Percentiles rank a stretch among this genome's conserved stretches.
Evolutionary conservation across 2,888 invertebrate genomes (phyloP).

Genomic region (Amblyjoppa fuscipennis): DNA sequence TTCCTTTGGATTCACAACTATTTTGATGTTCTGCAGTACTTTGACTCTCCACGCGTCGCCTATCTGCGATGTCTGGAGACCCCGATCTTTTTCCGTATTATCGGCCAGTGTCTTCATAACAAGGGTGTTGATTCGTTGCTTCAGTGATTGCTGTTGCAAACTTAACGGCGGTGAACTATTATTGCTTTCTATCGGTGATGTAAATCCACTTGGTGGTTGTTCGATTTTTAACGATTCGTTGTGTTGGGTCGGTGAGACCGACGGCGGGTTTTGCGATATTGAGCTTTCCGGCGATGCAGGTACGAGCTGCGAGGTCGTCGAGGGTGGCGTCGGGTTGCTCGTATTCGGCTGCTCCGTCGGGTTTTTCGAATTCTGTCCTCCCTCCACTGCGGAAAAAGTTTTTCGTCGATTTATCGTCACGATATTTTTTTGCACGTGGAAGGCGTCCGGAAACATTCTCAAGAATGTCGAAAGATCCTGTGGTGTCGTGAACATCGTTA

Average conservation of each 20-base stretch:
- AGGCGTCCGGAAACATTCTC: slow-evolving; percentile 97
- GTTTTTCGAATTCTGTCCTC: slow-evolving; percentile 54
- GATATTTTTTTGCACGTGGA: slow-evolving; percentile 96
- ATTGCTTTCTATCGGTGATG: slow-evolving; percentile 76
- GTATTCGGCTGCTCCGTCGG: slow-evolving; percentile 39
- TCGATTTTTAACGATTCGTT: slow-evolving; percentile 73
- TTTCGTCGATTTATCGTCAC: slow-evolving; percentile 93
- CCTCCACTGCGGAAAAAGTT: slow-evolving; percentile 79
- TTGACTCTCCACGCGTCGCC: slow-evolving; percentile 93
- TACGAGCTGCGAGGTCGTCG: neutral
- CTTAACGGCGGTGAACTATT: slow-evolving; percentile 80
- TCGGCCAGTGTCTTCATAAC: slow-evolving; percentile 96
- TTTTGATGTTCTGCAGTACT: slow-evolving; percentile 92
- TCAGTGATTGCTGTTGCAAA: slow-evolving; percentile 89
- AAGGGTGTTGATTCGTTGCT: slow-evolving; percentile 95
- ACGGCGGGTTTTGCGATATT: slow-evolving; percentile 23
- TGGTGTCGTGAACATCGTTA: slow-evolving; percentile 95
- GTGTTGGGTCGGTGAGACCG: slow-evolving; percentile 43
- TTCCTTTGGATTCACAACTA: slow-evolving; percentile 92
- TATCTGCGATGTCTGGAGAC: slow-evolving; percentile 81
- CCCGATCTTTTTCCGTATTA: slow-evolving; percentile 90
- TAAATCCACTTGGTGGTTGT: slow-evolving; percentile 49
- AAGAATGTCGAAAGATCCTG: slow-evolving; percentile 96
- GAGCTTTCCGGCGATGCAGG: slow-evolving; percentile 14
- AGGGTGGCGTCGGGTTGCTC: neutral